A percentile compares a stretch with the other conserved stretches of the same genome.
phyloP scores from a whole-genome alignment of 2,113 vertebrate genomes.

The Empidonax traillii region DNA sequence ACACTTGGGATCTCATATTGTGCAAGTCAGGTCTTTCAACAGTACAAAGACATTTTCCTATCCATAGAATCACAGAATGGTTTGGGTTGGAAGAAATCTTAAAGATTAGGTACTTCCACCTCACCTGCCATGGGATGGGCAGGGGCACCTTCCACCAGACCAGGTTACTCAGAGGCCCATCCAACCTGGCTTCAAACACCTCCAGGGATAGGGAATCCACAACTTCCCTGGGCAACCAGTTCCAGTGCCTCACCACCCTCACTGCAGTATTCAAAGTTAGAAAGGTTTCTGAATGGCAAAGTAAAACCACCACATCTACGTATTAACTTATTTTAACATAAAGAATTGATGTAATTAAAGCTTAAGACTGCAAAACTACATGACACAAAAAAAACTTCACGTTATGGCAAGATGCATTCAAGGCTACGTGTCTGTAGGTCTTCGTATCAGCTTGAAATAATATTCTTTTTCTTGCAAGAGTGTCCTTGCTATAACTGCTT shows the following conservation, averaged over 20 bases:
- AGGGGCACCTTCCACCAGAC: not conserved
- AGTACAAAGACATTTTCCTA: not conserved
- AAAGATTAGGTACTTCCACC: not conserved
- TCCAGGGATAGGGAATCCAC: not conserved
- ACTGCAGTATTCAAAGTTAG: not conserved
- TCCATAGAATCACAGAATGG: not conserved
- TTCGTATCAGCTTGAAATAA: not conserved
- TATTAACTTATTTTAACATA: not conserved
- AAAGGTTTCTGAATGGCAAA: not conserved
- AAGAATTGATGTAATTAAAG: not conserved
- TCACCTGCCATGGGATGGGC: not conserved
- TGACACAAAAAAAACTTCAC: not conserved
- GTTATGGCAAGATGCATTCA: not conserved
- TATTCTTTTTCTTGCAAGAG: not conserved
- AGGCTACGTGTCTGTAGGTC: not conserved
- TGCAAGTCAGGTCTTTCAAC: not conserved
- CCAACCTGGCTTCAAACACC: not conserved
- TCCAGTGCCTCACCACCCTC: not conserved
- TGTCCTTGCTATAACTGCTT: not conserved
- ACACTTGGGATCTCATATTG: not conserved
- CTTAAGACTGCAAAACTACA: not conserved
- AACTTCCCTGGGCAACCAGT: not conserved
- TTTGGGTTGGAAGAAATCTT: not conserved
- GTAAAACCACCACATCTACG: not conserved
- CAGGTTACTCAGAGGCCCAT: not conserved